Base-by-base conservation (phyloP, 2,797 vertebrate genomes). In the Mormyrus hasselquistii region DNA sequence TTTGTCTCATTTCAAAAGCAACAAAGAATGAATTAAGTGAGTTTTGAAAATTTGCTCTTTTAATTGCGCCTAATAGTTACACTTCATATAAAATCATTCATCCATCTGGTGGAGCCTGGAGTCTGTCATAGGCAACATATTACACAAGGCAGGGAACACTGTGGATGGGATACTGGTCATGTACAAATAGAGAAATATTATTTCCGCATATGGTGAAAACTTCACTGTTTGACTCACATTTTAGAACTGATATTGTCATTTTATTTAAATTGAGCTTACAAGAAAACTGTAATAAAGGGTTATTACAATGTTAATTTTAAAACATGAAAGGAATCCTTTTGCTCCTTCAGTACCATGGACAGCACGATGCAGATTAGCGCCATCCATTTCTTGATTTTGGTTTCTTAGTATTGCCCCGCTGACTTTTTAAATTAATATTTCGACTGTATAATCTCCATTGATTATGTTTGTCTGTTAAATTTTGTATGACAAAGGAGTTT, bases 331-430 rank as follows among this genome's bases (percentile, higher is more conserved):
- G 12, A 53, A 16, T 73, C 16, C n/a, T 53, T 7, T n/a, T 52
- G 16, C 22, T 12, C 34, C 62, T 92, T 95, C 93, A 95, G 94
- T 88, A 94, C 94, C 94, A 93, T 92, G 94, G 94, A 94, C 88
- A 95, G 94, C 94, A 93, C 91, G 92, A 65, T 52, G 88, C 29
- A 19, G 90, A 90, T 88, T 88, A 88, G 65, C 73, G 49, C 88
- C n/a, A 90, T 88, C 84, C 59, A 91, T 90, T 14, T 88, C 49
- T 59, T 25, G n/a, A 55, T 12, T 49, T 85, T 0, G 6, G 29
- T 44, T 41, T 73, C 25, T 52, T 86, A 53, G 14, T 87, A 6
- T 57, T 34, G n/a, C 14, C 29, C 53, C 34, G 25, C 19, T 29
- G 6, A 79, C 19, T 29, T 49, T 85, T 52, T 52, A 10, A 22